A percentile compares a stretch with the other conserved stretches of the same genome.
These are phyloP conservation scores for Furcula furcula DNA, from an alignment of 2,888 invertebrate genomes.

Conservation along the genomic window DNA sequence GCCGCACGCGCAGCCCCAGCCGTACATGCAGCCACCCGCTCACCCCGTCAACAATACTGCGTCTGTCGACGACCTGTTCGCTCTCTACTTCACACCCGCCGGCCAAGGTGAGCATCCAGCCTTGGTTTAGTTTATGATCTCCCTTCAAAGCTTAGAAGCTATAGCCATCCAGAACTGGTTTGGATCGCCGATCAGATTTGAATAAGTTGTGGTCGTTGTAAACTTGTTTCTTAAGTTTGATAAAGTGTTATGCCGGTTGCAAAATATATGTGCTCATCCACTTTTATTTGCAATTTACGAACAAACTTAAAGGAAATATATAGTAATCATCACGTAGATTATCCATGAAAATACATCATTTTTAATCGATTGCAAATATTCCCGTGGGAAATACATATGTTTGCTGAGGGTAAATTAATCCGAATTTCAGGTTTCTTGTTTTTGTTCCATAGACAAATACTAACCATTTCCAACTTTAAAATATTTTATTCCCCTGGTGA, in stretches of 20 bases:
- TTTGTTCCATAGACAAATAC: too few relatives aligned
- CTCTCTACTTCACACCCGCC: constrained; percentile 87
- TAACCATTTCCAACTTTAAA: too few relatives aligned
- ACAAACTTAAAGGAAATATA: too few relatives aligned
- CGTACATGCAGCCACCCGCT: constrained; percentile 52
- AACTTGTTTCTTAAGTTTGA: constrained; percentile 21
- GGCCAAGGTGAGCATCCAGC: constrained; percentile 77
- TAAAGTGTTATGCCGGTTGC: constrained; percentile 8
- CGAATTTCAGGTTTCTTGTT: too few relatives aligned
- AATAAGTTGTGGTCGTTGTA: constrained; percentile 20
- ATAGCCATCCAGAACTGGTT: constrained; percentile 29
- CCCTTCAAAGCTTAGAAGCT: constrained; percentile 5
- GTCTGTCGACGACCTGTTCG: constrained; percentile 88
- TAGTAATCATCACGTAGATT: too few relatives aligned
- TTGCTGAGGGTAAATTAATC: too few relatives aligned
- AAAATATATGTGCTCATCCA: constrained; percentile 2
- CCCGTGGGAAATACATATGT: too few relatives aligned
- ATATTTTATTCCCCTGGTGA: too few relatives aligned
- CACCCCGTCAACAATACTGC: constrained; percentile 72
- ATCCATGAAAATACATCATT: too few relatives aligned
- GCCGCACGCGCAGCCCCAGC: constrained; percentile 72
- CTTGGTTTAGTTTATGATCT: constrained; percentile 5
- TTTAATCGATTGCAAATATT: too few relatives aligned
- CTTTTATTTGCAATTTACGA: constrained; percentile 1
- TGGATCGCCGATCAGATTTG: constrained; percentile 13